phyloP scores from a whole-genome alignment of 2,797 vertebrate species.

The Danio tinwini region DNA sequence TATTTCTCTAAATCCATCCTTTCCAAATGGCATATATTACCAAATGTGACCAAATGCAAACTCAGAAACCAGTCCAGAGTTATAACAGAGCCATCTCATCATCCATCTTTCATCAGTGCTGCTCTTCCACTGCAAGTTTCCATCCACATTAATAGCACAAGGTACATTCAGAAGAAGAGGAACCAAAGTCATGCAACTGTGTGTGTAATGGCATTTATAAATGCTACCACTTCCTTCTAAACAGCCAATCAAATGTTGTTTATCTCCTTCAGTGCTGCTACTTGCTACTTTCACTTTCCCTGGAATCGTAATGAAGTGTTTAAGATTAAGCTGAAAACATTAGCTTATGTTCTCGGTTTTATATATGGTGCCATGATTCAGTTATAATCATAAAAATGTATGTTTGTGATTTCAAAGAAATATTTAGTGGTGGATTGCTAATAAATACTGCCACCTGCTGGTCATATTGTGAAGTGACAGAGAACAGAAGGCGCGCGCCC shows the following conservation, averaged over 20 bases:
- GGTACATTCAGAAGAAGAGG: slow-evolving; percentile 13
- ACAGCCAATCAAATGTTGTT: slow-evolving; percentile 22
- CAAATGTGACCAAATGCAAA: neutral
- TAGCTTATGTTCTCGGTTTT: neutral
- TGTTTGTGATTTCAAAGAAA: neutral
- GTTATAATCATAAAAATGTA: neutral
- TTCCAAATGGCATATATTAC: neutral
- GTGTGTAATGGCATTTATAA: slow-evolving; percentile 6
- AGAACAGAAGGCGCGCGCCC: neutral
- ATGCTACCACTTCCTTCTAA: slow-evolving; percentile 27
- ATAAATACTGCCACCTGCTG: slow-evolving; percentile 33
- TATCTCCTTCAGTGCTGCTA: neutral
- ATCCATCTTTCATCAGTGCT: neutral
- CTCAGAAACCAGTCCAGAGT: neutral
- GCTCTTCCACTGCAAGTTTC: neutral
- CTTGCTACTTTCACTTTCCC: slow-evolving; percentile 5
- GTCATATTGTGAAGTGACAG: neutral
- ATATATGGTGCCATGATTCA: neutral
- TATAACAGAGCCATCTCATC: neutral
- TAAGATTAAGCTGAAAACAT: neutral
- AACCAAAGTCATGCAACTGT: slow-evolving; percentile 18
- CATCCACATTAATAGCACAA: neutral
- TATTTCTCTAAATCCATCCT: neutral
- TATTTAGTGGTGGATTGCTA: neutral
- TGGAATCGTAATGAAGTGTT: neutral